Conservation (phyloP, 1,140 invertebrate species). For the Eupeodes corollae region DNA sequence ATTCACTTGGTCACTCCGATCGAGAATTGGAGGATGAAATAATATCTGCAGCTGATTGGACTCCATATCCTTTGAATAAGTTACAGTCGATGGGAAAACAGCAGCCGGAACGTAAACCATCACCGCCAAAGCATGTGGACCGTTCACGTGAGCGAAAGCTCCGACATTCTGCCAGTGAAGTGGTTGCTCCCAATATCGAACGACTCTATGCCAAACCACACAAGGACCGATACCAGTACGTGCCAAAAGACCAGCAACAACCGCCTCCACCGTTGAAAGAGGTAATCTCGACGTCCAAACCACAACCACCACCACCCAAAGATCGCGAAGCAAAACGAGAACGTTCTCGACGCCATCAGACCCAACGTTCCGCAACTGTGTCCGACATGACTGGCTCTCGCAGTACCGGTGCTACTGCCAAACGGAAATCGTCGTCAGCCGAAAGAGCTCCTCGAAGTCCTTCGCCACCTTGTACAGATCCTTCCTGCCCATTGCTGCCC, state of each 20-base stretch:
- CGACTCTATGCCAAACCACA: slow-evolving; percentile 31
- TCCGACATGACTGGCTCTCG: slow-evolving; percentile 31
- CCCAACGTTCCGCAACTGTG: slow-evolving; percentile 35
- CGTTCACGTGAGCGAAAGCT: slow-evolving; percentile 19
- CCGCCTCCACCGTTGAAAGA: slow-evolving; percentile 1
- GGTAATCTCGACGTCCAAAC: neutral
- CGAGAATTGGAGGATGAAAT: slow-evolving; percentile 19
- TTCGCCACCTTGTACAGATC: slow-evolving; percentile 31
- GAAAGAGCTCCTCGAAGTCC: slow-evolving; percentile 32
- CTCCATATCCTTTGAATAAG: slow-evolving; percentile 32
- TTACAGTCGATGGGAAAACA: slow-evolving; percentile 27
- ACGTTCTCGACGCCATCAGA: slow-evolving; percentile 33
- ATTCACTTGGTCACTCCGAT: slow-evolving; percentile 29
- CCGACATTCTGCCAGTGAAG: slow-evolving; percentile 31
- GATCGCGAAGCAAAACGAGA: slow-evolving; percentile 21
- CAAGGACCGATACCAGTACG: slow-evolving; percentile 36
- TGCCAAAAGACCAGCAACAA: slow-evolving; percentile 21
- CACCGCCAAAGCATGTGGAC: slow-evolving; percentile 12
- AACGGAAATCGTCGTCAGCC: slow-evolving; percentile 34
- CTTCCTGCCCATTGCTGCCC: slow-evolving; percentile 31
- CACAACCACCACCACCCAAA: neutral
- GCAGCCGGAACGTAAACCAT: slow-evolving; percentile 4
- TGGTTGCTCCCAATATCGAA: slow-evolving; percentile 22
- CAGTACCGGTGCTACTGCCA: slow-evolving; percentile 12
- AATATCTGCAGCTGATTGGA: slow-evolving; percentile 20